Percentiles rank a stretch among this genome's conserved stretches.
These are phyloP conservation scores for Xerus rutilus DNA, from an alignment of 2,797 vertebrate genomes.

Conservation along the genomic window DNA sequence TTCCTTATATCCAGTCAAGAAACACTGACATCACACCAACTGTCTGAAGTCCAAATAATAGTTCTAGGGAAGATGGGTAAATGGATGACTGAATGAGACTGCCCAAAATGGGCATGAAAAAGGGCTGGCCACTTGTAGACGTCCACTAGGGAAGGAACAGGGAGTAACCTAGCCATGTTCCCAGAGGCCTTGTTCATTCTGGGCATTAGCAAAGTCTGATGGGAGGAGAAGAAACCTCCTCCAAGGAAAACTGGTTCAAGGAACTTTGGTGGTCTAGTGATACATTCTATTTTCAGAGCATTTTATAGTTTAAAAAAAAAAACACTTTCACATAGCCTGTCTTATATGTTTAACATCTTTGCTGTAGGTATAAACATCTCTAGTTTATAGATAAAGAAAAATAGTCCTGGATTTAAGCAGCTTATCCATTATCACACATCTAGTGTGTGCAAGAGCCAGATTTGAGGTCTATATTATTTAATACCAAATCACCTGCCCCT, in stretches of 20 bases:
- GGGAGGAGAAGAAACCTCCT: not conserved
- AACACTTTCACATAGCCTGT: not conserved
- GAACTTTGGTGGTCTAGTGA: not conserved
- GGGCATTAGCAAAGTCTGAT: not conserved
- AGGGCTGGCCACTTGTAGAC: not conserved
- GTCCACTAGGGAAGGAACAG: not conserved
- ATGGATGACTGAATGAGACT: not conserved
- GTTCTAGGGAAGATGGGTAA: not conserved
- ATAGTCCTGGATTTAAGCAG: not conserved
- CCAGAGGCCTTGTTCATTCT: not conserved
- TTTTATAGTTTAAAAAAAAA: not conserved
- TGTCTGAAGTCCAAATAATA: not conserved
- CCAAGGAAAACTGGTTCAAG: not conserved
- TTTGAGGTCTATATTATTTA: not conserved
- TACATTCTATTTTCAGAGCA: not conserved
- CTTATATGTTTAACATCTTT: not conserved
- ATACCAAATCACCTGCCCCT: not conserved
- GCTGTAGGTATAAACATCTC: not conserved
- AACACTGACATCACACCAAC: not conserved
- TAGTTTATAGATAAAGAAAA: slow-evolving; percentile 6
- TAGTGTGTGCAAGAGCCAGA: not conserved
- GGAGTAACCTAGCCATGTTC: not conserved
- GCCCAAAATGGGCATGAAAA: not conserved
- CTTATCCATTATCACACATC: not conserved
- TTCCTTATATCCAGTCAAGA: not conserved